phyloP scores from a whole-genome alignment of 2,797 vertebrate genomes.

The Saxicola maurus region DNA sequence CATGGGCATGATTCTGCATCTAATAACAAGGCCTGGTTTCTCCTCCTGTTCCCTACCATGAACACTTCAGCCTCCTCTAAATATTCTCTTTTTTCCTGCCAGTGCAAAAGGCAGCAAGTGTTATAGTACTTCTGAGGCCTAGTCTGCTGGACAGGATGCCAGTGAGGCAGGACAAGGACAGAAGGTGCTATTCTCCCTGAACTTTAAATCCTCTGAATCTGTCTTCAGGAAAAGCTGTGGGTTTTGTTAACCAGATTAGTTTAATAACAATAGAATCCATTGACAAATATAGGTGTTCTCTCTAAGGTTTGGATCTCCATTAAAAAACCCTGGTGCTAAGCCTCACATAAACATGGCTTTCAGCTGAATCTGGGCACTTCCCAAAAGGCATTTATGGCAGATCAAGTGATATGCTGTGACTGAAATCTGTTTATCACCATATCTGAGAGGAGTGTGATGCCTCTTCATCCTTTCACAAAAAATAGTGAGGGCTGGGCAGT shows the following conservation, averaged over 20 bases:
- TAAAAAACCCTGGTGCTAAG: background rate
- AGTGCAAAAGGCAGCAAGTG: background rate
- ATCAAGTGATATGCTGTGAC: background rate
- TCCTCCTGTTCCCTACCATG: background rate
- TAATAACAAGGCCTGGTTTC: background rate
- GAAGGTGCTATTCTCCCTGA: background rate
- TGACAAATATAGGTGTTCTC: background rate
- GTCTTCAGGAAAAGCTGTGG: background rate
- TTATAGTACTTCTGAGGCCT: background rate
- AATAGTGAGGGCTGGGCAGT: background rate
- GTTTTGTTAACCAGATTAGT: background rate
- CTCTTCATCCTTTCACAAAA: background rate
- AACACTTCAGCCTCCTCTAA: background rate
- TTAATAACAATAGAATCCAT: background rate
- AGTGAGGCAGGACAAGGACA: background rate
- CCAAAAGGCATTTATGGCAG: background rate
- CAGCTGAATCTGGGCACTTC: background rate
- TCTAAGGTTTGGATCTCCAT: background rate
- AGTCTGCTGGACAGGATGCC: background rate
- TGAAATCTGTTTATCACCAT: background rate
- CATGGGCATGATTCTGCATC: fast-evolving
- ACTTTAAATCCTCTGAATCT: background rate
- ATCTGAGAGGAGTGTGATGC: background rate
- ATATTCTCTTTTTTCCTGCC: background rate
- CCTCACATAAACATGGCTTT: background rate